Percentiles rank a stretch among this genome's conserved stretches.
Conservation (phyloP, 2,113 vertebrate genomes). For the Lethenteron camtschaticum region DNA sequence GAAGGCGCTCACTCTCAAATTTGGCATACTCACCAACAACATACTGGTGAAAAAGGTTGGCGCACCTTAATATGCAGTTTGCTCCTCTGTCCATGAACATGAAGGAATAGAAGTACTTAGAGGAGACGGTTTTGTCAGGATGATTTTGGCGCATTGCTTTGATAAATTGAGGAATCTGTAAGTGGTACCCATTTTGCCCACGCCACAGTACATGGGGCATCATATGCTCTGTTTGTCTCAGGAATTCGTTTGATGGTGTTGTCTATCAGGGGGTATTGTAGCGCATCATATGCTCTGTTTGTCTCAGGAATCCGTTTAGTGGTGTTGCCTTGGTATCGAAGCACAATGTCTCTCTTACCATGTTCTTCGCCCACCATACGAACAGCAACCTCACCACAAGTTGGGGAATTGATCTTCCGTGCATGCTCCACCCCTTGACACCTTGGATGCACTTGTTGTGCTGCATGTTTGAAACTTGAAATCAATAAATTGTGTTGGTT, state of each 20-base stretch:
- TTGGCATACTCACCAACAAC: no score
- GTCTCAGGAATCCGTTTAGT: not conserved
- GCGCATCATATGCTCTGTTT: not conserved
- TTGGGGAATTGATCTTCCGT: not conserved
- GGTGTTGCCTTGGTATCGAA: conserved; percentile 5
- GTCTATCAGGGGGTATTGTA: not conserved
- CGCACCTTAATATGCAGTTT: no score
- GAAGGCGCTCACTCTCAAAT: no score
- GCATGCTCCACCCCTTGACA: not conserved
- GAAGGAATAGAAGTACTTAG: no score
- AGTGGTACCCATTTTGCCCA: not conserved
- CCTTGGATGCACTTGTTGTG: conserved; percentile 2
- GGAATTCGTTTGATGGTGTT: conserved; percentile 3
- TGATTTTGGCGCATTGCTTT: not conserved
- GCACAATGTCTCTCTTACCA: conserved; percentile 1
- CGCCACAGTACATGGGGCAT: not conserved
- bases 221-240: not conserved
- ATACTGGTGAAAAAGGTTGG: no score
- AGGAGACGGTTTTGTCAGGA: no score
- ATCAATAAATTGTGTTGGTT: not conserved
- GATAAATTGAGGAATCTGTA: conserved; percentile 1
- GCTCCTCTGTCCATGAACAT: no score
- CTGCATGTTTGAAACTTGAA: not conserved
- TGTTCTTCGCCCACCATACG: conserved; percentile 1
- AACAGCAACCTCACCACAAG: conserved; percentile 1